These are phyloP conservation scores for Odocoileus virginianus DNA, from an alignment of 2,113 vertebrate genomes.

Conservation along the genomic window DNA sequence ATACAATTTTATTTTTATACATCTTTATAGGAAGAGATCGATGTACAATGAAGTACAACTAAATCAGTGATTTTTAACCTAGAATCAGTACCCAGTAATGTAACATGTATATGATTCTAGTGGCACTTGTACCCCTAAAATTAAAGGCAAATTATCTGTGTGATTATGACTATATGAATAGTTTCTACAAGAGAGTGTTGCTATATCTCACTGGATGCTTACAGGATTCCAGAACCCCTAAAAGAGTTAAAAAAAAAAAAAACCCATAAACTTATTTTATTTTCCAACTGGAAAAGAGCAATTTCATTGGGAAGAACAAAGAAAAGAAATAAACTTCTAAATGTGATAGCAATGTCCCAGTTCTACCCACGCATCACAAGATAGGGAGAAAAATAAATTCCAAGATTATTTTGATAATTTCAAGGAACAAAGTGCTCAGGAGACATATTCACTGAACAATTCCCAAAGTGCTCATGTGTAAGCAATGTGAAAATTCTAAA, in stretches of 20 bases:
- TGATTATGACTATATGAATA: background rate
- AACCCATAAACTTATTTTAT: background rate
- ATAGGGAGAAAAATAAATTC: background rate
- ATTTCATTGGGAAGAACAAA: background rate
- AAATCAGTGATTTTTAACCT: background rate
- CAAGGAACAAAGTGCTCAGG: constrained; percentile 35
- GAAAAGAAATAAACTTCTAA: background rate
- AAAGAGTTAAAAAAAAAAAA: background rate
- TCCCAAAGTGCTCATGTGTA: constrained; percentile 54
- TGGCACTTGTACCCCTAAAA: background rate
- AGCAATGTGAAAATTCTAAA: constrained; percentile 58
- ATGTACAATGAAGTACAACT: background rate
- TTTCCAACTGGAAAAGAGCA: background rate
- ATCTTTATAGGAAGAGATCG: background rate
- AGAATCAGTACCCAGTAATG: background rate
- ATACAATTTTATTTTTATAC: background rate
- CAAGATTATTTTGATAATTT: constrained; percentile 51
- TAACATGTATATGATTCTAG: background rate
- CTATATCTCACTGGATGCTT: background rate
- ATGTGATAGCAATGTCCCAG: background rate
- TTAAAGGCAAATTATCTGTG: background rate
- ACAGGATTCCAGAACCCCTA: background rate
- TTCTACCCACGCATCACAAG: background rate
- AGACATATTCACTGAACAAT: constrained; percentile 60
- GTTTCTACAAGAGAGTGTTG: background rate